Conservation (phyloP, 2,888 invertebrate species). For the Parelbella ahira region DNA sequence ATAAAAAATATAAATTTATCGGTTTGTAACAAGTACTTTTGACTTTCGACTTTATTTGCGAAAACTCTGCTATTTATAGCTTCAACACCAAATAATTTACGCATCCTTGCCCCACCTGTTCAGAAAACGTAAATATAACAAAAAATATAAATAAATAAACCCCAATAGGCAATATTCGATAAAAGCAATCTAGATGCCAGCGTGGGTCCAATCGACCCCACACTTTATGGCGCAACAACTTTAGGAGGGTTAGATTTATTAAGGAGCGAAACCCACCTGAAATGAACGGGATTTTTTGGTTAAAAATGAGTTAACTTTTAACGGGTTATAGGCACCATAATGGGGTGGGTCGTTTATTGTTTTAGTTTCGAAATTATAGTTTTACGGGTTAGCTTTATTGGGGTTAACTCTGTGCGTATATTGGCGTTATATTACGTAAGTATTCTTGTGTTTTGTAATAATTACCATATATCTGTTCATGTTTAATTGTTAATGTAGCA, state of each 20-base stretch:
- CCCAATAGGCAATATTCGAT: constrained; percentile 55
- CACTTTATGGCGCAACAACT: constrained; percentile 60
- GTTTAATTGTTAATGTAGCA: too few relatives aligned
- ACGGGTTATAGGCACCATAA: constrained; percentile 6
- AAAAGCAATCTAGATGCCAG: constrained; percentile 65
- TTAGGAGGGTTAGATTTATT: constrained; percentile 64
- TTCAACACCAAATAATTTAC: constrained; percentile 19
- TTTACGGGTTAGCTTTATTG: constrained; percentile 1
- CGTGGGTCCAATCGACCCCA: constrained; percentile 42
- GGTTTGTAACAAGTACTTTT: too few relatives aligned
- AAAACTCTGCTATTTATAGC: constrained; percentile 4
- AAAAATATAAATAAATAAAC: constrained; percentile 38
- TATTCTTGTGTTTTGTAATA: too few relatives aligned
- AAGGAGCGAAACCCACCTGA: constrained; percentile 52
- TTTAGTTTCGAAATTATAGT: constrained; percentile 12
- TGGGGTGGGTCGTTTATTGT: constrained; percentile 1
- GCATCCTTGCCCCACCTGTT: constrained; percentile 28
- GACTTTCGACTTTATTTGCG: constrained; percentile 2
- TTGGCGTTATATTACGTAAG: too few relatives aligned
- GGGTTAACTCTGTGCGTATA: neutral
- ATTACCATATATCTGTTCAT: too few relatives aligned
- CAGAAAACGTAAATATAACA: constrained; percentile 34
- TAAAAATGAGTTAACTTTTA: constrained; percentile 6
- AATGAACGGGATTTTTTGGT: constrained; percentile 30
- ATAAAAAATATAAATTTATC: too few relatives aligned